Conservation (phyloP, 2,888 invertebrate genomes). For the Apodemia duryi region DNA sequence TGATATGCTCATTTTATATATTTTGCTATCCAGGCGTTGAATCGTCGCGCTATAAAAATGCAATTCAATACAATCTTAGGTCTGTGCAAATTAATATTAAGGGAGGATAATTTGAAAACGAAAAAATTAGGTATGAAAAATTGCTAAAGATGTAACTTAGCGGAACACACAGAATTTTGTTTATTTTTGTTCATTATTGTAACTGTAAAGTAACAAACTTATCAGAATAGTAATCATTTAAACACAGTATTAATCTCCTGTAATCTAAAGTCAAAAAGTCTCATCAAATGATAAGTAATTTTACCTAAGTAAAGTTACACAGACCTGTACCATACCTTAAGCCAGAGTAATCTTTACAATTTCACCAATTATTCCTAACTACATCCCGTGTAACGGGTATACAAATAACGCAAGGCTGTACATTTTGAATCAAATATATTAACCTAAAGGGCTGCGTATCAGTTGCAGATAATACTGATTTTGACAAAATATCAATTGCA, state of each 20-base stretch:
- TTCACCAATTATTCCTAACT: conserved; percentile 20
- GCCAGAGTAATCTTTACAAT: conserved; percentile 24
- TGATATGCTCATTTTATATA: conserved; percentile 59
- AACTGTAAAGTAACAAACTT: too few species aligned
- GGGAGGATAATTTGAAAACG: not conserved
- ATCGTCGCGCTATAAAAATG: conserved; percentile 39
- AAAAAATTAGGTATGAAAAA: too few species aligned
- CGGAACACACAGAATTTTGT: too few species aligned
- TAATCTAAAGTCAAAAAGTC: too few species aligned
- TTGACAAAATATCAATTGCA: conserved; percentile 25
- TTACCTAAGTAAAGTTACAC: conserved; percentile 1
- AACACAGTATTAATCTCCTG: too few species aligned
- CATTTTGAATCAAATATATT: conserved; percentile 26
- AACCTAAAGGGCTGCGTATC: conserved; percentile 44
- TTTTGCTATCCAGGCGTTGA: conserved; percentile 36
- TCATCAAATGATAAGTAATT: not conserved
- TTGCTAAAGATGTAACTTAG: too few species aligned
- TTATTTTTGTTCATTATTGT: too few species aligned
- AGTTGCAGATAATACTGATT: conserved; percentile 65
- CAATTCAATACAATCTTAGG: conserved; percentile 15
- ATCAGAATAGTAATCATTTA: too few species aligned
- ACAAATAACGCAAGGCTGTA: conserved; percentile 44
- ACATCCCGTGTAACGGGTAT: conserved; percentile 18
- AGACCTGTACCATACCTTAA: conserved; percentile 16
- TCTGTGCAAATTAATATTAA: not conserved